Conservation (phyloP, 2,797 vertebrate genomes). For the Falco berigora region DNA sequence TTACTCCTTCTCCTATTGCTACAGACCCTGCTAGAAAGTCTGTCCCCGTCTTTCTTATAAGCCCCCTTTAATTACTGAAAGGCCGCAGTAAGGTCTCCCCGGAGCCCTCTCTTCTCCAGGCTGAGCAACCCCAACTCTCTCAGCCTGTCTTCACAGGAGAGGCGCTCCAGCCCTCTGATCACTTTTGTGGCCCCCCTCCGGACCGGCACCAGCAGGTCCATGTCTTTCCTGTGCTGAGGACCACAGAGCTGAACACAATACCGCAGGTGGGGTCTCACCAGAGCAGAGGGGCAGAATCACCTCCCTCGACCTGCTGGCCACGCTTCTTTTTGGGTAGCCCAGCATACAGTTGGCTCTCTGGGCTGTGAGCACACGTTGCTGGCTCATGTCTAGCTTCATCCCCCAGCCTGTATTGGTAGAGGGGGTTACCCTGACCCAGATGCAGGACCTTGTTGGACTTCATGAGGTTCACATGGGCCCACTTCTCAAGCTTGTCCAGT, state of each 20-base stretch:
- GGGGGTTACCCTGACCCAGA: accelerated
- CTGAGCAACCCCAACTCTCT: not conserved
- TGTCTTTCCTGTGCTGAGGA: not conserved
- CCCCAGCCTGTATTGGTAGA: not conserved
- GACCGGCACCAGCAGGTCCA: accelerated
- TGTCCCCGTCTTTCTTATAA: not conserved
- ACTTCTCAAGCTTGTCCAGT: not conserved
- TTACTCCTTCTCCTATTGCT: not conserved
- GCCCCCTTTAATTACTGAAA: not conserved
- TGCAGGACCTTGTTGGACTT: not conserved
- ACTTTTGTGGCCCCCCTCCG: not conserved
- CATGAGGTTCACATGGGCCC: not conserved
- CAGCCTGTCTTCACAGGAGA: not conserved
- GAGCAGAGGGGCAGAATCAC: not conserved
- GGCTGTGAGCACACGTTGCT: accelerated
- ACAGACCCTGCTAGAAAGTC: not conserved
- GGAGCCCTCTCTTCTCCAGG: not conserved
- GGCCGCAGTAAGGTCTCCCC: not conserved
- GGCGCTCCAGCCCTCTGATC: not conserved
- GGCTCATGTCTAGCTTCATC: not conserved
- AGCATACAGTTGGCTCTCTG: not conserved
- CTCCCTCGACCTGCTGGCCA: not conserved
- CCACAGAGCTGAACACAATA: not conserved
- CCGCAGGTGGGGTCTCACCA: not conserved
- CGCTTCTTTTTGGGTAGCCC: accelerated